phyloP scores from a whole-genome alignment of 2,113 vertebrate genomes.

The Mastomys coucha region DNA sequence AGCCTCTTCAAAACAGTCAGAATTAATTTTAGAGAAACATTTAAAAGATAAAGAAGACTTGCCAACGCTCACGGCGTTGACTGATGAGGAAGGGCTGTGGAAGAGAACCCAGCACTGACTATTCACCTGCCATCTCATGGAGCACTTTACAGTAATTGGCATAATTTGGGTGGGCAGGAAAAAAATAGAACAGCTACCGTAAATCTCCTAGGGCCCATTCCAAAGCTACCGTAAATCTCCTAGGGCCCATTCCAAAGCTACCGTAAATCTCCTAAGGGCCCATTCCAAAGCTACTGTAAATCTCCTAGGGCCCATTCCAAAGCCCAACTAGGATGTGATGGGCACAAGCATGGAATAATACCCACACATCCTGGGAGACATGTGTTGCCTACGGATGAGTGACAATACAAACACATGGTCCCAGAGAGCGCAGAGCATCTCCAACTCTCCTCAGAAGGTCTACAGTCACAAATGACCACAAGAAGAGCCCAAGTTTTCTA shows the following conservation, averaged over 20 bases:
- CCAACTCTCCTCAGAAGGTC: not conserved
- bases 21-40: conserved; percentile 76
- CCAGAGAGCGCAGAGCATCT: not conserved
- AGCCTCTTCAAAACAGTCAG: conserved; percentile 58
- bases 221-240: conserved; percentile 32
- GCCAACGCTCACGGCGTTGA: conserved; percentile 50
- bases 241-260: conserved; percentile 22
- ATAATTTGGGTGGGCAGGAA: conserved; percentile 50
- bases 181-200: conserved; percentile 48
- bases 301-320: conserved; percentile 31
- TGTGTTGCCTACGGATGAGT: not conserved
- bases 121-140: not conserved
- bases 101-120: not conserved
- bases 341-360: not conserved
- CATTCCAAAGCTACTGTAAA: too few species aligned
- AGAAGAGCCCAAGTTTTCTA: not conserved
- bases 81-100: conserved; percentile 31
- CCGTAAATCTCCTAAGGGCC: conserved; percentile 9
- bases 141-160: not conserved
- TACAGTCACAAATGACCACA: too few species aligned
- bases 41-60: conserved; percentile 37
- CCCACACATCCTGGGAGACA: not conserved
- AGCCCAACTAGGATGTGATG: conserved; percentile 42
- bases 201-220: conserved; percentile 43
- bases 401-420: not conserved